phyloP scores from a whole-genome alignment of 2,113 vertebrate genomes.

The Cairina moschata region DNA sequence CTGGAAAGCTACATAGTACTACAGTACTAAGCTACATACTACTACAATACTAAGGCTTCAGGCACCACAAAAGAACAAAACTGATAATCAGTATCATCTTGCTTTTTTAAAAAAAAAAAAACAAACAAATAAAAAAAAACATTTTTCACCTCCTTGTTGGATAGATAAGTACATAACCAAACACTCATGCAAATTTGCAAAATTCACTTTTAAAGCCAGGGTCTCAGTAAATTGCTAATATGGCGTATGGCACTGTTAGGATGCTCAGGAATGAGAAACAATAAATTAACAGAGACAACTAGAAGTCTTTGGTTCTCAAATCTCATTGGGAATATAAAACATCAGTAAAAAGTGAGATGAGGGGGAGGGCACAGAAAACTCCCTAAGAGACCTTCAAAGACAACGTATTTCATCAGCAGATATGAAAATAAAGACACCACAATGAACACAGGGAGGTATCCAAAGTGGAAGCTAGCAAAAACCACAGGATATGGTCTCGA shows the following conservation, averaged over 20 bases:
- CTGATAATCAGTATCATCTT: neutral
- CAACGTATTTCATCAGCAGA: neutral
- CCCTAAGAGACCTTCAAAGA: neutral
- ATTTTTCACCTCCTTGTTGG: neutral
- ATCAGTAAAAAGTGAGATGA: neutral
- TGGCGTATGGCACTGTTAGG: rapidly evolving
- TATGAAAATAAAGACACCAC: neutral
- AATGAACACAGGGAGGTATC: neutral
- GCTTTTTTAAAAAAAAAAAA: neutral
- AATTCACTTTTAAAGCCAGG: neutral
- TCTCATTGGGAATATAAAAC: constrained; percentile 2
- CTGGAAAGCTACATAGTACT: neutral
- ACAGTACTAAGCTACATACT: too few relatives aligned
- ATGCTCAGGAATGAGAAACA: neutral
- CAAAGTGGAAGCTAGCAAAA: neutral
- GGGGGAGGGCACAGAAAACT: neutral
- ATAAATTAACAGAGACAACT: neutral
- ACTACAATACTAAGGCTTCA: neutral
- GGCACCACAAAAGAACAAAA: neutral
- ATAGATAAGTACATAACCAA: neutral
- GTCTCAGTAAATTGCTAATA: neutral
- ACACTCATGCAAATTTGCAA: neutral
- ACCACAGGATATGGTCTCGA: neutral
- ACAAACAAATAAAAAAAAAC: neutral
- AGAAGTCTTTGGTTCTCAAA: neutral